A percentile compares a stretch with the other conserved stretches of the same genome.
Conservation (phyloP, 1,140 invertebrate species). For the Anoplolepis gracilipes region DNA sequence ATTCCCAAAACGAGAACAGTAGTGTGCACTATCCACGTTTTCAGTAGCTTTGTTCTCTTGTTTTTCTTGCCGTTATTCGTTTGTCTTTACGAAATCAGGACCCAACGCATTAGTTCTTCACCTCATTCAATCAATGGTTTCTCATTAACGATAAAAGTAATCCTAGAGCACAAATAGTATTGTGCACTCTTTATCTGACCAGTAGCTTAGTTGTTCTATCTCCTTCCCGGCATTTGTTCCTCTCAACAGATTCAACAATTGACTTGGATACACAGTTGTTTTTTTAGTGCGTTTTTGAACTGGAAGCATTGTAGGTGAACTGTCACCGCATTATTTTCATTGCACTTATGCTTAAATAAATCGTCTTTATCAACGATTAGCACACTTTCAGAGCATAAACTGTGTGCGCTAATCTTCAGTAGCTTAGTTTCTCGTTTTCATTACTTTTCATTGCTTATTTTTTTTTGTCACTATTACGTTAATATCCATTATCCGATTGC, state of each 20-base stretch:
- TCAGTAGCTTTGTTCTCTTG: background rate
- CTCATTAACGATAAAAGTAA: background rate
- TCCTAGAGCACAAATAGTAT: background rate
- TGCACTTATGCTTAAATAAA: too few species aligned
- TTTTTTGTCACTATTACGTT: too few species aligned
- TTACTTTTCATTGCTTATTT: too few species aligned
- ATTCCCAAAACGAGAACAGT: background rate
- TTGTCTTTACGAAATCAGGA: background rate
- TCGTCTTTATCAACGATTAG: too few species aligned
- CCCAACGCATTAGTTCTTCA: constrained; percentile 1
- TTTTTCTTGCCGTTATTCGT: background rate
- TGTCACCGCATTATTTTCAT: too few species aligned
- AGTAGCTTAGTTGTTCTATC: background rate
- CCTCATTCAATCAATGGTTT: constrained; percentile 2
- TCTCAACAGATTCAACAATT: constrained; percentile 8
- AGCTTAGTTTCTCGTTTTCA: too few species aligned
- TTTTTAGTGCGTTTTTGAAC: too few species aligned
- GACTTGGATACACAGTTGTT: background rate
- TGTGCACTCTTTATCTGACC: background rate
- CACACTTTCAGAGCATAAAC: too few species aligned
- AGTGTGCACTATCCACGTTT: too few species aligned
- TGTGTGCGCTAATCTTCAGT: too few species aligned
- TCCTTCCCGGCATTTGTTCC: background rate
- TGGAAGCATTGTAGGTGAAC: too few species aligned
- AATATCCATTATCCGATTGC: too few species aligned